A percentile compares a stretch with the other conserved stretches of the same genome.
phyloP scores from a whole-genome alignment of 1,140 invertebrate species.

The Caligus rogercresseyi region DNA sequence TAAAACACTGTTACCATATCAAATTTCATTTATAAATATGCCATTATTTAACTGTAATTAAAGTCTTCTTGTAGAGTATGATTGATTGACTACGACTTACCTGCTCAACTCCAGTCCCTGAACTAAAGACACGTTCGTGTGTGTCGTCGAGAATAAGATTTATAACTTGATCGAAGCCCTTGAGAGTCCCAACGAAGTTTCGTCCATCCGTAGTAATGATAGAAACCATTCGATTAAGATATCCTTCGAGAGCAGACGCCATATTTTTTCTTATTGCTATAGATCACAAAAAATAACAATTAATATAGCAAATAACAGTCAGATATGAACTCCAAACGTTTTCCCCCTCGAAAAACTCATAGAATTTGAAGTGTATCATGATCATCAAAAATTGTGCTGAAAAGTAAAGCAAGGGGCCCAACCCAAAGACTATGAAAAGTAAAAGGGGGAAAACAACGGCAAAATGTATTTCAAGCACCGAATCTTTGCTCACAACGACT shows the following conservation, averaged over 20 bases:
- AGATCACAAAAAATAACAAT: not conserved
- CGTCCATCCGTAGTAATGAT: conserved; percentile 18
- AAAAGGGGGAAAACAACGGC: not conserved
- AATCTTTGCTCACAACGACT: conserved; percentile 19
- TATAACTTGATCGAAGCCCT: conserved; percentile 93
- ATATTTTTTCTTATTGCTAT: not conserved
- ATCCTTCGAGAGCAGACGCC: conserved; percentile 11
- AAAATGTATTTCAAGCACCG: conserved; percentile 10
- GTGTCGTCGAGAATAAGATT: conserved; percentile 95
- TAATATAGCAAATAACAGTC: not conserved
- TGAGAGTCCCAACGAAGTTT: conserved; percentile 51
- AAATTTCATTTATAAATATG: not conserved
- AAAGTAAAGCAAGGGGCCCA: not conserved
- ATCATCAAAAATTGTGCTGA: not conserved
- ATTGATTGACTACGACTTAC: conserved; percentile 39
- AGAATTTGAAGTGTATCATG: too few species aligned
- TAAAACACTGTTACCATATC: not conserved
- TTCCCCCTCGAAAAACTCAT: too few species aligned
- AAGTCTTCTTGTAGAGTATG: not conserved
- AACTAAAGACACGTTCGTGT: conserved; percentile 88
- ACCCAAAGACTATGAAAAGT: not conserved
- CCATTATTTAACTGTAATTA: not conserved
- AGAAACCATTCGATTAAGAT: conserved; percentile 15
- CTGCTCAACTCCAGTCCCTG: conserved; percentile 77
- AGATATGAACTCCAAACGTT: not conserved